phyloP scores from a whole-genome alignment of 2,113 vertebrate genomes.

The Tragulus kanchil region DNA sequence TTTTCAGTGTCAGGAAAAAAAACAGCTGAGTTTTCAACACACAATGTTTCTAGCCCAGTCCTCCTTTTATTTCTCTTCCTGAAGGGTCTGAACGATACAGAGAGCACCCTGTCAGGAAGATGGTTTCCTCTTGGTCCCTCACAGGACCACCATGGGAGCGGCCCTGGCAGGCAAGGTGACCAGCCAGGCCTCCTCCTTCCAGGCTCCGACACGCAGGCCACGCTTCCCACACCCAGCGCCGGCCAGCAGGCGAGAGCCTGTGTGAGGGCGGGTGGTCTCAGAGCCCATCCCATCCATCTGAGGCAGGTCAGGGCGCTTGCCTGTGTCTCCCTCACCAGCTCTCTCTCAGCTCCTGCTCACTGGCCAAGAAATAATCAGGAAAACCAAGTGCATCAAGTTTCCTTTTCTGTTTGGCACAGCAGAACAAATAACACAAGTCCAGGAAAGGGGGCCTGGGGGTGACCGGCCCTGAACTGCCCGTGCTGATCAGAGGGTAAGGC shows the following conservation, averaged over 20 bases:
- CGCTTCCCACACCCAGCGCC: not conserved
- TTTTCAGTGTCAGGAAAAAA: not conserved
- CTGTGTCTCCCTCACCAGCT: not conserved
- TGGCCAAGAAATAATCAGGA: slow-evolving; percentile 24
- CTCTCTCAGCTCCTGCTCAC: not conserved
- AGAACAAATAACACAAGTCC: not conserved
- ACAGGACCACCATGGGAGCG: no score
- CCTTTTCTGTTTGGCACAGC: not conserved
- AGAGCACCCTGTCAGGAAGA: not conserved
- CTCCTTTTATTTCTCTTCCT: not conserved
- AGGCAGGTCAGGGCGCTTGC: not conserved
- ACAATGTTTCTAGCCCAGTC: not conserved
- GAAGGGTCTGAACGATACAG: not conserved
- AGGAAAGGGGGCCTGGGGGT: not conserved
- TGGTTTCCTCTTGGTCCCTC: no score
- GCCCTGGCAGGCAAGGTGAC: not conserved
- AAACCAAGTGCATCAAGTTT: not conserved
- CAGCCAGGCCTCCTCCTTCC: not conserved
- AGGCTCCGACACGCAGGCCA: not conserved
- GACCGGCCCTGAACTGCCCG: not conserved
- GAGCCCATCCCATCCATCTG: not conserved
- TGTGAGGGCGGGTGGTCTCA: rapidly evolving
- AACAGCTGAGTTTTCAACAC: not conserved
- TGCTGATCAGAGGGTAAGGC: no score
- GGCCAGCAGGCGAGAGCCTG: not conserved